These are phyloP conservation scores for Myotis brandtii DNA, from an alignment of 2,113 vertebrate species.

Conservation along the genomic window DNA sequence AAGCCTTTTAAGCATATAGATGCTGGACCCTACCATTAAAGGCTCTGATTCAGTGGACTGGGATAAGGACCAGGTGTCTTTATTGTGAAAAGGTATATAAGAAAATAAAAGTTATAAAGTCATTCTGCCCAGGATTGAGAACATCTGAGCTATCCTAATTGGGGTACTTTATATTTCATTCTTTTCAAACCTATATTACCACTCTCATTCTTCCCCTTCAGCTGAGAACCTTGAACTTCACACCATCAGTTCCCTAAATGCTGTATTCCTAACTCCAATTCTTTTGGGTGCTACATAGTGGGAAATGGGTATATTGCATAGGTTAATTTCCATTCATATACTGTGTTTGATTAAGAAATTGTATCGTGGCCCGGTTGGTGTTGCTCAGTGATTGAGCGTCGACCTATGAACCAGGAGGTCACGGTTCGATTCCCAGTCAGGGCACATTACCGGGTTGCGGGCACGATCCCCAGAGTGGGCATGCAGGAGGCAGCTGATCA, in stretches of 20 bases:
- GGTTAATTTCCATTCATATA: conserved; percentile 13
- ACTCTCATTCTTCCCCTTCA: not conserved
- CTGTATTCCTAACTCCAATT: conserved; percentile 7
- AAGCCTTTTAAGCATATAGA: not conserved
- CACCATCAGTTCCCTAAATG: not conserved
- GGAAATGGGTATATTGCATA: not conserved
- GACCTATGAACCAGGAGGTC: too few relatives aligned
- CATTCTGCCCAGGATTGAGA: not conserved
- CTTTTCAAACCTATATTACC: conserved; percentile 4
- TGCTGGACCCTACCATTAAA: not conserved
- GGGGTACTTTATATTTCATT: not conserved
- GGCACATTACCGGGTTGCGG: too few relatives aligned
- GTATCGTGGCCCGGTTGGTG: not conserved
- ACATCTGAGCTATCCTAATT: not conserved
- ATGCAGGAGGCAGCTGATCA: too few relatives aligned
- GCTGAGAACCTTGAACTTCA: conserved; percentile 12
- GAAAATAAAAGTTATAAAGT: conserved; percentile 6
- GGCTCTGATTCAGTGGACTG: not conserved
- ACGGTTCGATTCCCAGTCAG: too few relatives aligned
- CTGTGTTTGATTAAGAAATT: not conserved
- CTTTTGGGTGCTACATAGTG: conserved; percentile 6
- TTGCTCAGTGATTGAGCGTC: too few relatives aligned
- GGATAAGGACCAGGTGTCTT: not conserved
- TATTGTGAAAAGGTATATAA: not conserved
- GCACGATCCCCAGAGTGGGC: too few relatives aligned